These are phyloP conservation scores for Fissipunctia ypsillon DNA, from an alignment of 2,888 invertebrate species.

Conservation along the genomic window DNA sequence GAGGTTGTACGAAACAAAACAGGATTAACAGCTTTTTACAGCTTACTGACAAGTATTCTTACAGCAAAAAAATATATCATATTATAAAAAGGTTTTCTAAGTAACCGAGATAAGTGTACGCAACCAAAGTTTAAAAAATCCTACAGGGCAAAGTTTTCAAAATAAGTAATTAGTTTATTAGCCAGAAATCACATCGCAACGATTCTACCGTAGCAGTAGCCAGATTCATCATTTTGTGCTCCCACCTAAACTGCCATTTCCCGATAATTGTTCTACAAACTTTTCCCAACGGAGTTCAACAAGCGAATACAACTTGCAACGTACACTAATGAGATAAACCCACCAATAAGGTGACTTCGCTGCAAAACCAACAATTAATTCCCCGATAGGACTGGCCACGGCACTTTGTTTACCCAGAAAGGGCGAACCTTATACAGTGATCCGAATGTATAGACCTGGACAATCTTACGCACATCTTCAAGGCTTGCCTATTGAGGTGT, in stretches of 20 bases:
- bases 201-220: neutral
- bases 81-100: too few relatives aligned
- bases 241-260: constrained; percentile 1
- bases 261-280: constrained; percentile 7
- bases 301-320: neutral
- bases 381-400: constrained; percentile 9
- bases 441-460: constrained; percentile 37
- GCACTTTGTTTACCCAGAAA: constrained; percentile 56
- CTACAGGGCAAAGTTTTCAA: neutral
- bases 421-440: constrained; percentile 39
- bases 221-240: neutral
- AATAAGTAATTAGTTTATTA: neutral
- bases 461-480: constrained; percentile 61
- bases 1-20: neutral
- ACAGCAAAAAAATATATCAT: too few relatives aligned
- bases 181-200: neutral
- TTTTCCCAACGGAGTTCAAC: neutral
- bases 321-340: constrained; percentile 39
- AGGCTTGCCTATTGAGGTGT: constrained; percentile 79
- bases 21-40: neutral
- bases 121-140: neutral
- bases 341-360: constrained; percentile 17
- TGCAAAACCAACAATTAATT: constrained; percentile 34
- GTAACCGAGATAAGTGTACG: neutral
- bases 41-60: neutral